A percentile compares a stretch with the other conserved stretches of the same genome.
Evolutionary conservation across 2,113 vertebrate genomes (phyloP).

Genomic region (Pseudopipra pipra): DNA sequence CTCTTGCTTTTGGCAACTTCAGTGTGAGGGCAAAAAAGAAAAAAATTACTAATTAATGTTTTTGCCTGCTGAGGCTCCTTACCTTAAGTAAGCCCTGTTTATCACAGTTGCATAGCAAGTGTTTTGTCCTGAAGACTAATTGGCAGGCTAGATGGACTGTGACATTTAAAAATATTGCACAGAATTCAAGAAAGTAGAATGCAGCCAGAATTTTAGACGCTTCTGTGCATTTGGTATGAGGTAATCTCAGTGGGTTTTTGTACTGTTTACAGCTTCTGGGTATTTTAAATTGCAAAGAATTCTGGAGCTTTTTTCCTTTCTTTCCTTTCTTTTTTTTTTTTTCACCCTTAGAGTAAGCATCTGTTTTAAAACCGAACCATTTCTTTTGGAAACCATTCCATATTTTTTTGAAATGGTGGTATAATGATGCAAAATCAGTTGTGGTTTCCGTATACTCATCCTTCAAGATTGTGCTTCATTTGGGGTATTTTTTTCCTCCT

Average conservation of each 20-base stretch:
- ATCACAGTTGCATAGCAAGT: not conserved
- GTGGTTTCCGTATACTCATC: not conserved
- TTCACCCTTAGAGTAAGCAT: not conserved
- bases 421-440: not conserved
- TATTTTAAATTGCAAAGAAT: not conserved
- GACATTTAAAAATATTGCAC: not conserved
- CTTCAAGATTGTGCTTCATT: not conserved
- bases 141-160: constrained; percentile 19
- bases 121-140: constrained; percentile 28
- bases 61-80: not conserved
- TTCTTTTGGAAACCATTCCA: not conserved
- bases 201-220: not conserved
- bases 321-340: not conserved
- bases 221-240: not conserved
- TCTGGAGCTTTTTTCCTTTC: not conserved
- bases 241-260: not conserved
- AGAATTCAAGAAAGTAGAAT: not conserved
- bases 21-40: not conserved
- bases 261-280: not conserved
- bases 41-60: constrained; percentile 19
- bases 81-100: constrained; percentile 15
- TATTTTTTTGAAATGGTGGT: not conserved
- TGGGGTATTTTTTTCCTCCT: not conserved
- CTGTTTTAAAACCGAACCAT: not conserved
- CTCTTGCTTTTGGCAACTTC: constrained; percentile 18